Percentiles rank a stretch among this genome's conserved stretches.
These are phyloP conservation scores for Monoplex corrugatus DNA, from an alignment of 2,888 invertebrate species.

Conservation along the genomic window DNA sequence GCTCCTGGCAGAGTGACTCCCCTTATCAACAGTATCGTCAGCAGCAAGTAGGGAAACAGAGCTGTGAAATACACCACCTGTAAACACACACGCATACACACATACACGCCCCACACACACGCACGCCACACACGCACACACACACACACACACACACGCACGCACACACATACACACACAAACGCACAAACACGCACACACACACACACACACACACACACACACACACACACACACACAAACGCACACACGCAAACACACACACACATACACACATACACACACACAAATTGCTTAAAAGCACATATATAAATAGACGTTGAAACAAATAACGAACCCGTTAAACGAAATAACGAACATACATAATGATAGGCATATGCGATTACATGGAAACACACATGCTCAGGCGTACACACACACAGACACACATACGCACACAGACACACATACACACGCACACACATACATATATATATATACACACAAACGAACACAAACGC, in stretches of 20 bases:
- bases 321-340: too few relatives aligned
- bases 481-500: background rate
- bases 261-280: too few relatives aligned
- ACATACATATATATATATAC: background rate
- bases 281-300: too few relatives aligned
- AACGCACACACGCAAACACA: too few relatives aligned
- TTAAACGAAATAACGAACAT: too few relatives aligned
- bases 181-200: background rate
- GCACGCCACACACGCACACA: background rate
- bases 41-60: constrained; percentile 85
- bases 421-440: constrained; percentile 6
- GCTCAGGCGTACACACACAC: background rate
- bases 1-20: constrained; percentile 80
- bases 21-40: constrained; percentile 77
- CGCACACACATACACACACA: background rate
- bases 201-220: background rate
- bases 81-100: constrained; percentile 45
- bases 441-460: background rate
- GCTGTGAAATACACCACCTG: constrained; percentile 97
- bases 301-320: too few relatives aligned
- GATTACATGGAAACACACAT: constrained; percentile 84
- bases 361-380: too few relatives aligned
- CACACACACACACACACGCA: background rate
- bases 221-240: too few relatives aligned
- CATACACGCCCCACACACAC: background rate